Evolutionary conservation across 2,888 invertebrate species (phyloP).

Genomic region (Marronus borbonicus): DNA sequence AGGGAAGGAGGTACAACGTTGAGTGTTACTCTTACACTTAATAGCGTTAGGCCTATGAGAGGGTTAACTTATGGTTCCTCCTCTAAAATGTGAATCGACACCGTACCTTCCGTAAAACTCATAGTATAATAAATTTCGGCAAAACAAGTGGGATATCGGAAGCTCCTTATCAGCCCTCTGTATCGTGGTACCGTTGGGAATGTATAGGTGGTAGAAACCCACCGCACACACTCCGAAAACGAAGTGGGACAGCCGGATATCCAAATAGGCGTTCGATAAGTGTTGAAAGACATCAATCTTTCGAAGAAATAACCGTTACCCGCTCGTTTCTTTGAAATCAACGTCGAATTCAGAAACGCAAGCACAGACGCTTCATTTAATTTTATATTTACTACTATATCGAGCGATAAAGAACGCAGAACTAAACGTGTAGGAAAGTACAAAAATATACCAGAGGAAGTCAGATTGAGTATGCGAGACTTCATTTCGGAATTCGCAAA

Average conservation of each 20-base stretch:
- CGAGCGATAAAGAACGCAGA: no score
- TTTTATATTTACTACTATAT: background rate
- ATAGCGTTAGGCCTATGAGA: no score
- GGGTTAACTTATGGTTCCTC: no score
- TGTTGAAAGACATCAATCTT: constrained; percentile 19
- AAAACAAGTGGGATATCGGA: constrained; percentile 22
- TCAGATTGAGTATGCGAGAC: no score
- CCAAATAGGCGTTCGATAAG: constrained; percentile 29
- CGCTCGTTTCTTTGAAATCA: background rate
- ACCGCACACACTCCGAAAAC: background rate
- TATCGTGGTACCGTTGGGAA: background rate
- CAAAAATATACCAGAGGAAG: no score
- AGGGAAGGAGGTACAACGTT: no score
- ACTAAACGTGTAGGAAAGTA: no score
- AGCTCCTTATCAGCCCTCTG: constrained; percentile 8
- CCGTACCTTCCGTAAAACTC: no score
- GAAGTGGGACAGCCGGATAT: background rate
- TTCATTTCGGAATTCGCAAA: no score
- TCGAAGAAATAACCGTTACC: constrained; percentile 7
- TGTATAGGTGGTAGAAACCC: background rate
- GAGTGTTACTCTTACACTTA: no score
- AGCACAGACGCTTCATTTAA: background rate
- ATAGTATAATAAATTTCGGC: no score
- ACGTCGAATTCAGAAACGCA: background rate
- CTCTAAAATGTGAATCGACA: no score